These are phyloP conservation scores for Drosophila truncata DNA, from an alignment of 1,140 invertebrate genomes.

Conservation along the genomic window DNA sequence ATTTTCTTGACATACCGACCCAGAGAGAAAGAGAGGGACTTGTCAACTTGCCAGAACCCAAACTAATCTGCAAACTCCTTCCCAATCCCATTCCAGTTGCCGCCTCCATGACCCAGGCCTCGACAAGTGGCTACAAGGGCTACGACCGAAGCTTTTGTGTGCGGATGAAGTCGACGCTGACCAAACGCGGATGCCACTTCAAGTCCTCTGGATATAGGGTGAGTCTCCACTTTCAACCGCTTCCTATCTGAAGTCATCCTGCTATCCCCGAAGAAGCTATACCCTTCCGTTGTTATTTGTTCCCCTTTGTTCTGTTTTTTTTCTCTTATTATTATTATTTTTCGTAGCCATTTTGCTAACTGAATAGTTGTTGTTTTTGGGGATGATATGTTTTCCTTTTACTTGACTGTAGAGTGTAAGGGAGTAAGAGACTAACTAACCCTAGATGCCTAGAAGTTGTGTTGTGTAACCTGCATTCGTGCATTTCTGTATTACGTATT, in stretches of 20 bases:
- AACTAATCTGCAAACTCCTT: background rate
- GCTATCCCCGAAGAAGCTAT: conserved; percentile 4
- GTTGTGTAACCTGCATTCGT: conserved; percentile 36
- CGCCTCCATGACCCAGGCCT: conserved; percentile 92
- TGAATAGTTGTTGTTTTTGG: conserved; percentile 7
- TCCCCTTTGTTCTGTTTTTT: conserved; percentile 7
- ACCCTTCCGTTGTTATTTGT: background rate
- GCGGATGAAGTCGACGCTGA: conserved; percentile 98
- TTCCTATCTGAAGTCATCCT: background rate
- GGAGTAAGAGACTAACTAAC: conserved; percentile 67
- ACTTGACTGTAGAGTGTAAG: conserved; percentile 12
- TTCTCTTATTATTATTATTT: conserved; percentile 2
- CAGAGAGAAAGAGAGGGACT: background rate
- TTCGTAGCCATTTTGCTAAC: conserved; percentile 31
- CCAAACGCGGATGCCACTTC: conserved; percentile 98
- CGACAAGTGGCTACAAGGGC: conserved; percentile 92
- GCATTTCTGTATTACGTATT: conserved; percentile 72
- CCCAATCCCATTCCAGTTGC: conserved; percentile 90
- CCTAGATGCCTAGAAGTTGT: conserved; percentile 22
- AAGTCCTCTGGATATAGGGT: conserved; percentile 99
- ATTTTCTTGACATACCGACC: background rate
- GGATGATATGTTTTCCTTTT: conserved; percentile 10
- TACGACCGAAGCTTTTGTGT: conserved; percentile 97
- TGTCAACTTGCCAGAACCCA: too few relatives aligned
- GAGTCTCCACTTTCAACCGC: conserved; percentile 85